Evolutionary conservation across 2,888 invertebrate genomes (phyloP).

Genomic region (Elysia crispata): DNA sequence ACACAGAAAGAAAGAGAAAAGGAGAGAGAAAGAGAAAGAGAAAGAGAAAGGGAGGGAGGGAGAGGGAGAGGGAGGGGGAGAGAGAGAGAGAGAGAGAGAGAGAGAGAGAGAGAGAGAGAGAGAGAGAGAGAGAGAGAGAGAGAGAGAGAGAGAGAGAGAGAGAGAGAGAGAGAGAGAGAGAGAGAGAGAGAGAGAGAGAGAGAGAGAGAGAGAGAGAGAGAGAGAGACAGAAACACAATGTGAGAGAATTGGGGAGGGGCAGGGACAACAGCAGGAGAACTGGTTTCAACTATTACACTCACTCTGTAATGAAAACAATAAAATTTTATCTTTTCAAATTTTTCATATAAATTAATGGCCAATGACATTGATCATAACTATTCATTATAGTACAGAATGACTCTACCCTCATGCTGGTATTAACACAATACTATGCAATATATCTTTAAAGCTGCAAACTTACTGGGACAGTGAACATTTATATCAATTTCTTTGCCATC

Average conservation of each 20-base stretch:
- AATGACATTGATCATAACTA: too few relatives aligned
- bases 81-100: background rate
- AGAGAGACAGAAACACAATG: background rate
- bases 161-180: conserved; percentile 32
- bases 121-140: conserved; percentile 27
- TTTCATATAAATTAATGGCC: too few relatives aligned
- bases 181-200: background rate
- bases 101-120: conserved; percentile 28
- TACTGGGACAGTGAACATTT: too few relatives aligned
- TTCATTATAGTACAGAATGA: too few relatives aligned
- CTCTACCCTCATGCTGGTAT: too few relatives aligned
- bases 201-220: background rate
- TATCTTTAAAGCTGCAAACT: too few relatives aligned
- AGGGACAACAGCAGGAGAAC: background rate
- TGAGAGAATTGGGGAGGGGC: too few relatives aligned
- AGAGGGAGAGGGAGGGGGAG: background rate
- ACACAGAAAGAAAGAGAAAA: background rate
- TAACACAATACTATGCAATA: too few relatives aligned
- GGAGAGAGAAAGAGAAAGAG: background rate
- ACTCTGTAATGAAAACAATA: background rate
- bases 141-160: conserved; percentile 31
- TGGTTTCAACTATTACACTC: background rate
- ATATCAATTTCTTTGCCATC: too few relatives aligned
- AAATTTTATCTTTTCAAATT: too few relatives aligned
- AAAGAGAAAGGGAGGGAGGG: background rate